A percentile compares a stretch with the other conserved stretches of the same genome.
Conservation (phyloP, 2,888 invertebrate genomes). For the Crossocerus cetratus region DNA sequence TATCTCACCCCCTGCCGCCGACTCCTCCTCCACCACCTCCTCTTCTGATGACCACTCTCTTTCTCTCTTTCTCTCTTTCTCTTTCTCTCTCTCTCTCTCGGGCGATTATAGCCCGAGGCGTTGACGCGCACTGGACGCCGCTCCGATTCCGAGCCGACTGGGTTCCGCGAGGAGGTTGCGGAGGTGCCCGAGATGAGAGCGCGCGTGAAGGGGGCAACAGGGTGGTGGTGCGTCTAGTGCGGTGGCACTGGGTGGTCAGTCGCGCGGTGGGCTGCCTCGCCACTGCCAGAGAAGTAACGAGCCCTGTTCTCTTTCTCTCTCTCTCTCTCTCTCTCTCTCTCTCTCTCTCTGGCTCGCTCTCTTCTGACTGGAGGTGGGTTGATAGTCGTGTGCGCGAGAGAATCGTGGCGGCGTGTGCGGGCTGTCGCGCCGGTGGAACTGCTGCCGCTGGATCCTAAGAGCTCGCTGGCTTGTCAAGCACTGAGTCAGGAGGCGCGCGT, state of each 20-base stretch:
- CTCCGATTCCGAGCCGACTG: background rate
- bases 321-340: background rate
- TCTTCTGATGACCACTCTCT: too few species aligned
- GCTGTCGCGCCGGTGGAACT: conserved; percentile 47
- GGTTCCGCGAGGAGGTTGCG: background rate
- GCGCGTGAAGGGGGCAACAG: too few species aligned
- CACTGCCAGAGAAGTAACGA: too few species aligned
- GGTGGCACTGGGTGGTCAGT: too few species aligned
- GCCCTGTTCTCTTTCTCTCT: background rate
- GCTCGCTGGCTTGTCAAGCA: conserved; percentile 76
- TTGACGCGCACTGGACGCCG: too few species aligned
- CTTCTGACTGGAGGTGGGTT: too few species aligned
- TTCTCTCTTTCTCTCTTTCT: background rate
- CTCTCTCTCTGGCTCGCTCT: conserved; percentile 4
- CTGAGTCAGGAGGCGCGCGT: conserved; percentile 75
- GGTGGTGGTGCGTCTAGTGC: background rate
- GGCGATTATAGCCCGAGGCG: too few species aligned
- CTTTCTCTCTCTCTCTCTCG: conserved; percentile 3
- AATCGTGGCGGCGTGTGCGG: too few species aligned
- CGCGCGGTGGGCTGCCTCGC: too few species aligned
- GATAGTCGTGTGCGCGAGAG: too few species aligned
- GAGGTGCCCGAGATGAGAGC: background rate
- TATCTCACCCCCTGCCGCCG: background rate
- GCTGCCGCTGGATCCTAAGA: conserved; percentile 69
- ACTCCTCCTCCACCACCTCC: background rate